Conservation (phyloP, 2,888 invertebrate genomes). For the Meiosimyza decipiens region DNA sequence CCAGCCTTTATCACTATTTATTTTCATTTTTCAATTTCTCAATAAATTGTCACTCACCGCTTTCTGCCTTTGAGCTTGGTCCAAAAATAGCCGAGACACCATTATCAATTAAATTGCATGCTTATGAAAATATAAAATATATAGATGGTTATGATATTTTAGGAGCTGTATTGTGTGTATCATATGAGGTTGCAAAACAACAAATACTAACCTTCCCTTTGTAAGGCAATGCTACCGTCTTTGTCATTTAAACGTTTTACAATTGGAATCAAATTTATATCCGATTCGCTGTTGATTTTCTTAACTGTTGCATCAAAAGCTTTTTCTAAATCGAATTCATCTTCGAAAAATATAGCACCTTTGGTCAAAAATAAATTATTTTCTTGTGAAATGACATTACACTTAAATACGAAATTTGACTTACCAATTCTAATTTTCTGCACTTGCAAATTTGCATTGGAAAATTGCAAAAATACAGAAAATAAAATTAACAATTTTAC, state of each 20-base stretch:
- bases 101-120: constrained; percentile 72
- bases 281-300: constrained; percentile 59
- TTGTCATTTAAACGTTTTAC: constrained; percentile 53
- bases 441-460: not conserved
- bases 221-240: constrained; percentile 57
- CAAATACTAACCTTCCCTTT: constrained; percentile 47
- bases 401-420: not conserved
- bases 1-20: no score
- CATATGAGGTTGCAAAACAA: no score
- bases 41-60: constrained; percentile 50
- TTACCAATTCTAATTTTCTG: constrained; percentile 58
- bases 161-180: no score
- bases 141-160: no score
- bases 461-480: no score
- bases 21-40: no score
- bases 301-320: constrained; percentile 70
- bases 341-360: constrained; percentile 70
- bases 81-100: constrained; percentile 83
- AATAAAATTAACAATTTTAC: no score
- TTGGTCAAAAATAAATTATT: not conserved
- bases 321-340: constrained; percentile 69
- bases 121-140: constrained; percentile 63
- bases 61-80: constrained; percentile 67
- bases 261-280: constrained; percentile 53
- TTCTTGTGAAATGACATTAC: not conserved